A percentile compares a stretch with the other conserved stretches of the same genome.
Evolutionary conservation across 2,113 vertebrate genomes (phyloP).

Genomic region (Saguinus imperator): DNA sequence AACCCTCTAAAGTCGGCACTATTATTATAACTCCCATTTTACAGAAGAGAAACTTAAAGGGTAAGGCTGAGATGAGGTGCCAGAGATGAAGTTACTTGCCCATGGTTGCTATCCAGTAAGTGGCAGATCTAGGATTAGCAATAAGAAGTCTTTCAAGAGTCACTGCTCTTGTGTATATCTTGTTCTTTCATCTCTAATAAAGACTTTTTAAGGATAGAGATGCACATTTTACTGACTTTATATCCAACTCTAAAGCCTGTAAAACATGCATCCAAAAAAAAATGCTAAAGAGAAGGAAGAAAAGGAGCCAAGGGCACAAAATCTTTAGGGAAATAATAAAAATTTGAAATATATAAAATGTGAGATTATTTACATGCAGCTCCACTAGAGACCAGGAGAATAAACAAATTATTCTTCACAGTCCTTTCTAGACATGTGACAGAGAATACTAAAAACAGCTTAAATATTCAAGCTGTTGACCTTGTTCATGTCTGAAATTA

Average conservation of each 20-base stretch:
- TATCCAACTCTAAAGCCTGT: background rate
- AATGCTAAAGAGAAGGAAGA: background rate
- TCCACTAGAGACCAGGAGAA: background rate
- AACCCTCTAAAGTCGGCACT: background rate
- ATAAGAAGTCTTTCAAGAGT: background rate
- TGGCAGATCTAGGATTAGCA: background rate
- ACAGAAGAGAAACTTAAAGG: background rate
- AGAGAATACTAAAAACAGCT: conserved; percentile 3
- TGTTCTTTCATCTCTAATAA: background rate
- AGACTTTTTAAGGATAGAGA: background rate
- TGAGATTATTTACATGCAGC: background rate
- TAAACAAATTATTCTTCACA: background rate
- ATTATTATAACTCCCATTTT: background rate
- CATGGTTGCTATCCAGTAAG: background rate
- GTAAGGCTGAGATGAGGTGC: background rate
- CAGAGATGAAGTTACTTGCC: background rate
- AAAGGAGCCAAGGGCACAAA: background rate
- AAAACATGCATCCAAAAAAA: background rate
- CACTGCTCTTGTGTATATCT: background rate
- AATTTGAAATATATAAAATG: background rate
- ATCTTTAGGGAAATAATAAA: background rate
- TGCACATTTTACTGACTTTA: background rate
- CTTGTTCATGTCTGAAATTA: conserved; percentile 18
- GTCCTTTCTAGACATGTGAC: background rate
- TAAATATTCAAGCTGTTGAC: background rate